Percentiles rank a stretch among this genome's conserved stretches.
Evolutionary conservation across 2,888 invertebrate species (phyloP).

Genomic region (Bursaphelenchus okinawaensis): DNA sequence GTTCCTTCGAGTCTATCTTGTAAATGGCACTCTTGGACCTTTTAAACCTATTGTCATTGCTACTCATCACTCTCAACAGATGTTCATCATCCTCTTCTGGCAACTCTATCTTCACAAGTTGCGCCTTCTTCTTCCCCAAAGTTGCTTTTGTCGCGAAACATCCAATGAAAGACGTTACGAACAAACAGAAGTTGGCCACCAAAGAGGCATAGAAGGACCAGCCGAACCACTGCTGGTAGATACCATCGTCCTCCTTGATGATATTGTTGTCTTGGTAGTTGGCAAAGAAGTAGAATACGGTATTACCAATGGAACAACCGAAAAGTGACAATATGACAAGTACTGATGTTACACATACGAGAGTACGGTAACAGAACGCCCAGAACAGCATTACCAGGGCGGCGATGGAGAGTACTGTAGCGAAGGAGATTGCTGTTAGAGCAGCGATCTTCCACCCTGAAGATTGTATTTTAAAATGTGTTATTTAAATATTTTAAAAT

Average conservation of each 20-base stretch:
- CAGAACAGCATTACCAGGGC: conserved; percentile 36
- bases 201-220: conserved; percentile 53
- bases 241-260: conserved; percentile 52
- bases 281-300: conserved; percentile 50
- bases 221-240: conserved; percentile 54
- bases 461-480: background rate
- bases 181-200: conserved; percentile 38
- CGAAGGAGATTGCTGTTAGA: conserved; percentile 41
- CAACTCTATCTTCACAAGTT: conserved; percentile 54
- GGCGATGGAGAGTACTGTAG: conserved; percentile 35
- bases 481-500: no score
- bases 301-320: conserved; percentile 32
- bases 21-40: conserved; percentile 37
- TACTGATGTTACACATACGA: conserved; percentile 41
- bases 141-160: conserved; percentile 46
- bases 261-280: conserved; percentile 55
- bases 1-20: conserved; percentile 47
- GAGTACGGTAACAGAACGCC: conserved; percentile 36
- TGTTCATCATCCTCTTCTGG: conserved; percentile 38
- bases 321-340: conserved; percentile 46
- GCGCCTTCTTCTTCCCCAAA: conserved; percentile 36
- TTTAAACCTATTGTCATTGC: conserved; percentile 31
- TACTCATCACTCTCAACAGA: conserved; percentile 13
- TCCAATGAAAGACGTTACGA: conserved; percentile 45
- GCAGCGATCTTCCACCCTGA: conserved; percentile 56